Percentiles rank a stretch among this genome's conserved stretches.
Evolutionary conservation across 1,140 invertebrate species (phyloP).

Genomic region (Ostrea edulis): DNA sequence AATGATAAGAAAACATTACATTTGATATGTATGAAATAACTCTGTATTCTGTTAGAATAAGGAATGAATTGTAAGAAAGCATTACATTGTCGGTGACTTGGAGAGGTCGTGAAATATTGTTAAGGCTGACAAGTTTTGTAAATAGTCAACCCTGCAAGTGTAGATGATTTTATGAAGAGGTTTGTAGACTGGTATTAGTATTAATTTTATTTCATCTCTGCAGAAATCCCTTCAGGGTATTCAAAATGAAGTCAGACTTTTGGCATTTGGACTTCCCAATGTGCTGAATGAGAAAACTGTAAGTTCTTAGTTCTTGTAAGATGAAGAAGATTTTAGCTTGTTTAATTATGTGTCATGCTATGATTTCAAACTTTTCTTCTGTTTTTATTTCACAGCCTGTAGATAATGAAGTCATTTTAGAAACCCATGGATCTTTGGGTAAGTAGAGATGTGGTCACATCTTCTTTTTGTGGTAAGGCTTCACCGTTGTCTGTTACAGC

Average conservation of each 20-base stretch:
- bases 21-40: too few relatives aligned
- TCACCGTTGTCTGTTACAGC: too few relatives aligned
- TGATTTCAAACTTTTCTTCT: neutral
- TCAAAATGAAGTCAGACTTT: neutral
- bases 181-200: neutral
- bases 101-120: too few relatives aligned
- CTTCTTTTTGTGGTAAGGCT: neutral
- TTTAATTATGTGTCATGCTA: neutral
- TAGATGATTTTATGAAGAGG: too few relatives aligned
- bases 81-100: too few relatives aligned
- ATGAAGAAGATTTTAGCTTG: neutral
- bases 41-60: too few relatives aligned
- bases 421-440: constrained; percentile 21
- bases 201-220: neutral
- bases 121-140: too few relatives aligned
- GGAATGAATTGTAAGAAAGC: too few relatives aligned
- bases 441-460: neutral
- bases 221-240: constrained; percentile 16
- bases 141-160: too few relatives aligned
- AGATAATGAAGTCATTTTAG: neutral
- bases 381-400: constrained; percentile 31
- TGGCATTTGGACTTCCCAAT: constrained; percentile 23
- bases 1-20: too few relatives aligned
- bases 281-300: neutral
- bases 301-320: neutral